Evolutionary conservation across 1,140 invertebrate species (phyloP).

Genomic region (Drosophila sulfurigaster): DNA sequence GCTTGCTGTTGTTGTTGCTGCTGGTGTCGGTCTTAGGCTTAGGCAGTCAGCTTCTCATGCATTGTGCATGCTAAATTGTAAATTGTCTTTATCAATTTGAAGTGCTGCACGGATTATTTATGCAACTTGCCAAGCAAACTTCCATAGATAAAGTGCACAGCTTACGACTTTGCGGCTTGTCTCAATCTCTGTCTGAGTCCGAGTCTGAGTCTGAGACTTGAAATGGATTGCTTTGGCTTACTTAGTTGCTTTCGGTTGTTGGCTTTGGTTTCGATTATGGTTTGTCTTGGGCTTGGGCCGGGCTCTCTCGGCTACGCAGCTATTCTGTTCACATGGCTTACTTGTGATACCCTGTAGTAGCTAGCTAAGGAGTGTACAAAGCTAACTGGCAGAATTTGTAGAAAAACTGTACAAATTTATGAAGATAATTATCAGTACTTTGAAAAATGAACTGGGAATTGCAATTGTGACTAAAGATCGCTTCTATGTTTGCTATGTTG

Average conservation of each 20-base stretch:
- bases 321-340: constrained; percentile 41
- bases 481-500: too few relatives aligned
- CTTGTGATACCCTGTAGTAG: constrained; percentile 11
- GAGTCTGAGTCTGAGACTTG: constrained; percentile 11
- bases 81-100: constrained; percentile 83
- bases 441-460: too few relatives aligned
- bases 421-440: too few relatives aligned
- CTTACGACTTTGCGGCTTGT: constrained; percentile 40
- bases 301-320: background rate
- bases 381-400: too few relatives aligned
- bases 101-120: constrained; percentile 79
- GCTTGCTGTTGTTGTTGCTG: constrained; percentile 53
- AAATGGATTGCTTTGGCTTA: constrained; percentile 33
- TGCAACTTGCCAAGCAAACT: constrained; percentile 77
- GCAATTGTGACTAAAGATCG: too few relatives aligned
- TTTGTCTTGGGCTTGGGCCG: constrained; percentile 30
- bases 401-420: too few relatives aligned
- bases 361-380: background rate
- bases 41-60: constrained; percentile 43
- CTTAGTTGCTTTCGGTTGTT: constrained; percentile 25
- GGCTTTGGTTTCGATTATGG: constrained; percentile 14
- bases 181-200: constrained; percentile 39
- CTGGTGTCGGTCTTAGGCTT: constrained; percentile 14
- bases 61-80: constrained; percentile 66
- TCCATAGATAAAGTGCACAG: constrained; percentile 76